These are phyloP conservation scores for Lanistes nyassanus DNA, from an alignment of 1,140 invertebrate genomes.

Conservation along the genomic window DNA sequence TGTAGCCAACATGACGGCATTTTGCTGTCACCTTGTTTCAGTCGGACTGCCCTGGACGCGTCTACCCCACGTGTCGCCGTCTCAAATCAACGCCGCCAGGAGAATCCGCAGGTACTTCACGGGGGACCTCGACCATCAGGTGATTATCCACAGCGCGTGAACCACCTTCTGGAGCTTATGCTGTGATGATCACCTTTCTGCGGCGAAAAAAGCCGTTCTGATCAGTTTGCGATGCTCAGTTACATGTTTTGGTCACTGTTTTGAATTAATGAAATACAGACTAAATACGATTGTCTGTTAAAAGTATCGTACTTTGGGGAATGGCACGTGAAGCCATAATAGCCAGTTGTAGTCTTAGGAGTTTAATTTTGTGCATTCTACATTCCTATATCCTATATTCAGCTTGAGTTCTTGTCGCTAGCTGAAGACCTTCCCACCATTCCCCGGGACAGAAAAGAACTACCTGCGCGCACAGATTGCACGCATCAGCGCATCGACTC, in stretches of 20 bases:
- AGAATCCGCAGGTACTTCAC: slow-evolving; percentile 48
- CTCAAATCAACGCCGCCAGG: slow-evolving; percentile 42
- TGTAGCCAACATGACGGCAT: not conserved
- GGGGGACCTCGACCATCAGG: slow-evolving; percentile 44
- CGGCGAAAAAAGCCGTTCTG: not conserved
- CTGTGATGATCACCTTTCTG: not conserved
- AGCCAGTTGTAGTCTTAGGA: not conserved
- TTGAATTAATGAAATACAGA: too few species aligned
- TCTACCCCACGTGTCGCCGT: slow-evolving; percentile 48
- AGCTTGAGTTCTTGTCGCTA: slow-evolving; percentile 19
- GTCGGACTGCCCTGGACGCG: slow-evolving; percentile 39
- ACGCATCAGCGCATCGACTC: slow-evolving; percentile 52
- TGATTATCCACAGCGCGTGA: slow-evolving; percentile 12
- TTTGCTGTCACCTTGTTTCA: not conserved
- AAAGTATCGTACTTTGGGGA: too few species aligned
- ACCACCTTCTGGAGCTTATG: not conserved
- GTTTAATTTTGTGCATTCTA: not conserved
- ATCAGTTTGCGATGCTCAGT: not conserved
- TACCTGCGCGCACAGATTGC: slow-evolving; percentile 58
- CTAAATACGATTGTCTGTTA: too few species aligned
- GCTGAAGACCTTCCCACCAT: slow-evolving; percentile 55
- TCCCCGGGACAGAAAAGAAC: slow-evolving; percentile 52
- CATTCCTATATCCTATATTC: too few species aligned
- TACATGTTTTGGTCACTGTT: not conserved
- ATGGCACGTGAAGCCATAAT: not conserved